Percentiles rank a stretch among this genome's conserved stretches.
Conservation (phyloP, 2,113 vertebrate species). For the Corythaixoides concolor region DNA sequence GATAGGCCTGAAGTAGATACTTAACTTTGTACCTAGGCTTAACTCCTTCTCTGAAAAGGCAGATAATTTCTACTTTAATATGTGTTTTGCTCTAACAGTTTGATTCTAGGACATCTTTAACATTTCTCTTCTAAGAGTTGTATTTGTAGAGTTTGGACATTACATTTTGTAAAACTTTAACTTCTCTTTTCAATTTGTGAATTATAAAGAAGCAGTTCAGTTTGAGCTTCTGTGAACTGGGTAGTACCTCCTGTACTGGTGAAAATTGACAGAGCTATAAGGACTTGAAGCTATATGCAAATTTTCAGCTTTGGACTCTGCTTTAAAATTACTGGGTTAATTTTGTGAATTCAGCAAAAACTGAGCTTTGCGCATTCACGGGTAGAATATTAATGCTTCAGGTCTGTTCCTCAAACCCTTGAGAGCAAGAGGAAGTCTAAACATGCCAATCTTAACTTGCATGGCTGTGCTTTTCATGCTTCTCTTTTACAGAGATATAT, state of each 20-base stretch:
- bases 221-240: background rate
- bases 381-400: constrained; percentile 43
- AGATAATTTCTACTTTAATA: background rate
- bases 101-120: background rate
- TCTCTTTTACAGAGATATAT: constrained; percentile 8
- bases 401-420: background rate
- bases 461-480: constrained; percentile 19
- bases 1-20: background rate
- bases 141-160: background rate
- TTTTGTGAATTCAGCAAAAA: constrained; percentile 37
- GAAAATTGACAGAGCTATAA: background rate
- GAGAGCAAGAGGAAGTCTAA: constrained; percentile 40
- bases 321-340: background rate
- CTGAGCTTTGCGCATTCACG: background rate
- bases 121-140: background rate
- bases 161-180: background rate
- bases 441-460: constrained; percentile 28
- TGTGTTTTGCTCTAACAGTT: background rate
- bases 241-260: background rate
- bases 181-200: background rate
- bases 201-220: background rate
- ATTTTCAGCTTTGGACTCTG: background rate
- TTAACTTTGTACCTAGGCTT: background rate
- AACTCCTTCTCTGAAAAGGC: background rate
- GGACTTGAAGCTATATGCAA: background rate